phyloP scores from a whole-genome alignment of 2,113 vertebrate species.

The Athene cunicularia region DNA sequence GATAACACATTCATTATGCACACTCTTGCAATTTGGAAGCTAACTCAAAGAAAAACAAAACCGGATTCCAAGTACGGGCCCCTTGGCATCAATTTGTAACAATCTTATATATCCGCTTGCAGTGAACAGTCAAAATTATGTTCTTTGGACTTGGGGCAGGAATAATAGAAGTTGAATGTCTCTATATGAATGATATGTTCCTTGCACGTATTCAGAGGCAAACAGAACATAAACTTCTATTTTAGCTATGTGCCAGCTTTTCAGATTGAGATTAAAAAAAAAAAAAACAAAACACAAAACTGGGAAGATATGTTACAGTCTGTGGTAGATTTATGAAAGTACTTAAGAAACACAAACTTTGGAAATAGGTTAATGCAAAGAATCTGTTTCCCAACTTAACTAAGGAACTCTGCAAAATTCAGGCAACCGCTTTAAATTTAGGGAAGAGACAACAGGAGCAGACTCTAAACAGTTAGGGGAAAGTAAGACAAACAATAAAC shows the following conservation, averaged over 20 bases:
- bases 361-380: background rate
- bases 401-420: background rate
- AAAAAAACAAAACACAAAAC: too few relatives aligned
- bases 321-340: constrained; percentile 20
- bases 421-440: constrained; percentile 4
- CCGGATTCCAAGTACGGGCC: constrained; percentile 18
- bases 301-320: background rate
- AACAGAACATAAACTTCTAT: constrained; percentile 15
- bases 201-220: constrained; percentile 2
- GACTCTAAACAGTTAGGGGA: background rate
- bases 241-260: constrained; percentile 15
- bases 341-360: constrained; percentile 43
- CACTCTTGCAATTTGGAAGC: constrained; percentile 40
- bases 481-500: constrained; percentile 48
- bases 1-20: constrained; percentile 66
- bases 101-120: constrained; percentile 12
- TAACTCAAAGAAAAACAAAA: constrained; percentile 61
- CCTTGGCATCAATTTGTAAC: constrained; percentile 61
- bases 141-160: constrained; percentile 53
- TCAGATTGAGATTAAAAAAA: constrained; percentile 27
- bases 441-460: background rate
- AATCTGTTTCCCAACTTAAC: background rate
- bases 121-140: constrained; percentile 44
- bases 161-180: background rate
- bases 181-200: constrained; percentile 10